Conservation (phyloP, 2,888 invertebrate genomes). For the Vesta saturnalis region DNA sequence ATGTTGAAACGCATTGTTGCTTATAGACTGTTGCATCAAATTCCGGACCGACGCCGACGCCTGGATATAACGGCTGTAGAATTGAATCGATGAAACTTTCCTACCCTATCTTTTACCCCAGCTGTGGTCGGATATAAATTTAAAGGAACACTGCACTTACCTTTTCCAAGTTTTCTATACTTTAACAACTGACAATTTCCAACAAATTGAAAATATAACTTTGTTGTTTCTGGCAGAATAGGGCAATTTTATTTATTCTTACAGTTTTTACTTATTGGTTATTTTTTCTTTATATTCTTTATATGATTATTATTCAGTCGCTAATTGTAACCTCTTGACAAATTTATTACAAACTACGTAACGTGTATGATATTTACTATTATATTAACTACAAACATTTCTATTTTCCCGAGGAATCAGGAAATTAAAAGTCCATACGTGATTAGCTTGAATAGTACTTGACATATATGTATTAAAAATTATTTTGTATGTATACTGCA, state of each 20-base stretch:
- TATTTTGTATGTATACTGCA: no score
- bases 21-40: conserved; percentile 30
- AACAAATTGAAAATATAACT: background rate
- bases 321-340: no score
- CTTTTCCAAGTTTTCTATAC: background rate
- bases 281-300: no score
- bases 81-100: conserved; percentile 25
- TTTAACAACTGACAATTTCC: conserved; percentile 8
- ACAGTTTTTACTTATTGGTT: no score
- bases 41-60: conserved; percentile 28
- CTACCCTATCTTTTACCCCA: conserved; percentile 26
- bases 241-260: background rate
- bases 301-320: no score
- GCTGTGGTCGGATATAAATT: conserved; percentile 26
- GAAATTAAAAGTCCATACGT: no score
- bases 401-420: no score
- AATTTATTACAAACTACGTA: no score
- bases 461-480: no score
- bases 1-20: conserved; percentile 18
- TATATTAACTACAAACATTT: no score
- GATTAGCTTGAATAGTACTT: no score
- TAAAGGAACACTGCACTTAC: conserved; percentile 20
- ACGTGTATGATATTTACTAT: no score
- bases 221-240: background rate
- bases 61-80: conserved; percentile 27